Evolutionary conservation across 2,113 vertebrate genomes (phyloP).

Genomic region (Gymnorhina tibicen): DNA sequence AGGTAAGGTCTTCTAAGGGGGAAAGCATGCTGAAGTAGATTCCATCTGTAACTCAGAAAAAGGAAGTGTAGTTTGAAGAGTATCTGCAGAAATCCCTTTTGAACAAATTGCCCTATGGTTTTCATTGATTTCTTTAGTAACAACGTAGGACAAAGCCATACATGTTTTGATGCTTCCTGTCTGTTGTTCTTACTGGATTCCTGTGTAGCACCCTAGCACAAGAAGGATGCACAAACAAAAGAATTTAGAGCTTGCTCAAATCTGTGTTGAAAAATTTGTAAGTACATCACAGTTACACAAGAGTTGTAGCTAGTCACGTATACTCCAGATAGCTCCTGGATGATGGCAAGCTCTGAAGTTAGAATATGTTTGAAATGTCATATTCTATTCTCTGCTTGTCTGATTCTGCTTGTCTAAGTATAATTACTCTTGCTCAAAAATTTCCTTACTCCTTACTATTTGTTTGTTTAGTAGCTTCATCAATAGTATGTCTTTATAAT

Average conservation of each 20-base stretch:
- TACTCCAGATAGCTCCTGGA: neutral
- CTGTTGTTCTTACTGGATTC: neutral
- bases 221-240: neutral
- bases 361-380: neutral
- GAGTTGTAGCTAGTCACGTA: neutral
- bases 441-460: neutral
- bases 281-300: neutral
- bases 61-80: neutral
- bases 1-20: neutral
- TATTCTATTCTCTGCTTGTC: neutral
- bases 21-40: neutral
- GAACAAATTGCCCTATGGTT: neutral
- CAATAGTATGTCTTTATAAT: neutral
- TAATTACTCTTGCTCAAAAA: neutral
- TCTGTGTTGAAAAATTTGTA: neutral
- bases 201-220: neutral
- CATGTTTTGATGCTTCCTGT: neutral
- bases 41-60: neutral
- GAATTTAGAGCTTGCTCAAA: neutral
- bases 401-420: neutral
- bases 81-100: neutral
- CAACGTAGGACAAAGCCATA: accelerated
- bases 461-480: neutral
- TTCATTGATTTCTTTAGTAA: neutral
- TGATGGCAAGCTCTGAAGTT: neutral